Percentiles rank a stretch among this genome's conserved stretches.
These are phyloP conservation scores for Esox niger DNA, from an alignment of 2,113 vertebrate genomes.

Conservation along the genomic window DNA sequence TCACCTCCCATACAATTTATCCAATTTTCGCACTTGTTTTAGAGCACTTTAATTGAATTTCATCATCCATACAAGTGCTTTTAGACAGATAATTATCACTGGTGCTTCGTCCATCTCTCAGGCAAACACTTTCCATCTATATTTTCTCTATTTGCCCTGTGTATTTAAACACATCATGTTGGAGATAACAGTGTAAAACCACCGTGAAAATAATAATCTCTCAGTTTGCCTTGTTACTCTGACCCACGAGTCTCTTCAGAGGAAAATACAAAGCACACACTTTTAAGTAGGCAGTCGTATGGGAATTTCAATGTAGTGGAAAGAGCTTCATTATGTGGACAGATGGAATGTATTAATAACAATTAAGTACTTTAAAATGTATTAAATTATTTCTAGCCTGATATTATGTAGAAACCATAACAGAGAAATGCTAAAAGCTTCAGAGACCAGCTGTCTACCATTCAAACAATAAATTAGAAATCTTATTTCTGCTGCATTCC, in stretches of 20 bases:
- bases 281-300: not conserved
- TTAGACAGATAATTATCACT: constrained; percentile 47
- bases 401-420: not conserved
- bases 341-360: not conserved
- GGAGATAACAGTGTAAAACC: constrained; percentile 26
- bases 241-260: constrained; percentile 17
- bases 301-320: not conserved
- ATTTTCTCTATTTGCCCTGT: constrained; percentile 11
- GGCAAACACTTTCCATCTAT: not conserved
- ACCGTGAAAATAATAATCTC: constrained; percentile 36
- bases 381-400: not conserved
- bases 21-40: constrained; percentile 35
- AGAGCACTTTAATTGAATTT: constrained; percentile 45
- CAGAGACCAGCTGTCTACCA: not conserved
- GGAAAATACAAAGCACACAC: constrained; percentile 13
- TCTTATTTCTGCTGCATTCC: not conserved
- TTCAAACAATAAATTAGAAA: not conserved
- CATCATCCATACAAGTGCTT: constrained; percentile 48
- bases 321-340: not conserved
- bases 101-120: constrained; percentile 28
- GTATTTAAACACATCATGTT: constrained; percentile 28
- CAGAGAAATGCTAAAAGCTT: not conserved
- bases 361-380: not conserved
- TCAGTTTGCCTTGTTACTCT: constrained; percentile 9
- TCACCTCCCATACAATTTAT: constrained; percentile 31